Base-by-base conservation (phyloP, 2,797 vertebrate genomes). In the Notolabrus celidotus region DNA sequence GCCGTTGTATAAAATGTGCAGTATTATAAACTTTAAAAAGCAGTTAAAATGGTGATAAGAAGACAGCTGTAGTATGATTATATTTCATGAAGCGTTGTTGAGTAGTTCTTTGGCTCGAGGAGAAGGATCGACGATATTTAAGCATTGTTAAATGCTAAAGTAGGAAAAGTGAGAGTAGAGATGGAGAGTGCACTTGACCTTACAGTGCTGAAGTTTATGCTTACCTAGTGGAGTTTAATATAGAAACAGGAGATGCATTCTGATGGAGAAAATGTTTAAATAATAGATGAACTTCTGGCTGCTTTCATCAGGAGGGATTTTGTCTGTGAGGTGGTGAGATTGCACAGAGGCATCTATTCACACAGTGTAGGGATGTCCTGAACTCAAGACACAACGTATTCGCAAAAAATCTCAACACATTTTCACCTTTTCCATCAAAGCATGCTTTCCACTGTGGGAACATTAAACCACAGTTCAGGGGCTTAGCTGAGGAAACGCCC, bases 221-320 rank as follows among this genome's bases (percentile, higher is more conserved):
- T 90, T 91, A 89, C 84, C 74, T 80, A 59, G 84, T 84, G 79
- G 77, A 80, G 90, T 92, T 92, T 88, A 91, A 91, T 91, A 93
- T 93, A 94, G 93, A 93, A 93, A 91, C 91, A 86, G 74, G 81
- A 91, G 88, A 90, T 69, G 89, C 89, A 87, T 92, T 92, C 87
- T 91, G 89, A 90, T 88, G 86, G 91, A 89, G 86, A 87, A 90
- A 89, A 89, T 72, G 76, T 91, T 88, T 95, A 94, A 94, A 95
- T 95, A 93, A 94, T 95, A 92, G 85, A 94, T 94, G 88, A 92
- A 87, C 85, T 85, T 84, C 91, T 88, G 90, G 91, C 88, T 90
- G 88, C 88, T 89, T 92, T 93, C 88, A 86, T 87, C 80, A 67
- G 74, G 83, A 79, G 85, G 82, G 83, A 86, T 83, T 88, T 86